A percentile compares a stretch with the other conserved stretches of the same genome.
Evolutionary conservation across 2,888 invertebrate genomes (phyloP).

Genomic region (Mesorhabditis sp.): DNA sequence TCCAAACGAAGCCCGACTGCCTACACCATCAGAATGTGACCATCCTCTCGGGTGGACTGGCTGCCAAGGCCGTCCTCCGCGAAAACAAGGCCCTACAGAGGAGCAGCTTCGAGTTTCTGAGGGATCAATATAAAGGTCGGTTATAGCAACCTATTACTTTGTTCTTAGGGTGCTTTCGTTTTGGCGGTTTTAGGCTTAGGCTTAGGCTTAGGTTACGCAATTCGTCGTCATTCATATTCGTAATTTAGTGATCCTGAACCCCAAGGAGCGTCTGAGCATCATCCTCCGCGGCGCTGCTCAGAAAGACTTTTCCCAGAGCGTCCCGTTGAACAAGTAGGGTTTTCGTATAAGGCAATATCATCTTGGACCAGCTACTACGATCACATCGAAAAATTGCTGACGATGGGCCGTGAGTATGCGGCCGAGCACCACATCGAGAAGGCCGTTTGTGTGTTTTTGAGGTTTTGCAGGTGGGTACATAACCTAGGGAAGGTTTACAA

Average conservation of each 20-base stretch:
- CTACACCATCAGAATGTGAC: too few species aligned
- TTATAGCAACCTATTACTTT: too few species aligned
- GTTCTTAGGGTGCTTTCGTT: too few species aligned
- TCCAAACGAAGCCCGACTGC: too few species aligned
- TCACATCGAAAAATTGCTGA: neutral
- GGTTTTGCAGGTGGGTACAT: neutral
- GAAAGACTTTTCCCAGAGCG: slow-evolving; percentile 1
- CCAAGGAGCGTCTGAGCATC: neutral
- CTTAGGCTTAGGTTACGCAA: too few species aligned
- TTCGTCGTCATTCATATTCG: neutral
- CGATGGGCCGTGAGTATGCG: neutral
- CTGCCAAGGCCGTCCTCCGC: too few species aligned
- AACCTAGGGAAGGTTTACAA: neutral
- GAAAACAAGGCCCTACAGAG: too few species aligned
- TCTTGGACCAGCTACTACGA: neutral
- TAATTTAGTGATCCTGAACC: neutral
- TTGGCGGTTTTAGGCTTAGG: too few species aligned
- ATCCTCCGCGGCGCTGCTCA: neutral
- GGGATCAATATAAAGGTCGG: too few species aligned
- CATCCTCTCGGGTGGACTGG: too few species aligned
- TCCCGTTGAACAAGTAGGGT: neutral
- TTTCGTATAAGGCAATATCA: neutral
- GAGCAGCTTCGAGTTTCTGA: too few species aligned
- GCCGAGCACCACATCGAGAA: slow-evolving; percentile 2
- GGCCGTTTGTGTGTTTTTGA: neutral